phyloP scores from a whole-genome alignment of 2,113 vertebrate genomes.

The Mesocricetus auratus region DNA sequence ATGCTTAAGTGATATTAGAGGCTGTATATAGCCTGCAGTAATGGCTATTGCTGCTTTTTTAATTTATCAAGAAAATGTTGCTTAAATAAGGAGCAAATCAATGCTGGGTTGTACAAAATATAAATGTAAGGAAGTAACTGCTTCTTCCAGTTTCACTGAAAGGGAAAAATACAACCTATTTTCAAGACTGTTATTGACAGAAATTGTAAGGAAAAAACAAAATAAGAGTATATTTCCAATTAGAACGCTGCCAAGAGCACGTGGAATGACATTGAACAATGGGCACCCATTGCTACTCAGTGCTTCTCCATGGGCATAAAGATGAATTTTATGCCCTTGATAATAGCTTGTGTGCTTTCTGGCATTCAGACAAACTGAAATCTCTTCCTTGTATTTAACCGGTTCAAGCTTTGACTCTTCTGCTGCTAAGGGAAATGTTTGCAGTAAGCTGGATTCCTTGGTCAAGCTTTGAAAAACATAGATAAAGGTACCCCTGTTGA shows the following conservation, averaged over 20 bases:
- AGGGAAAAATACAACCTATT: slow-evolving; percentile 68
- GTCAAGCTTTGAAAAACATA: slow-evolving; percentile 77
- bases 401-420: slow-evolving; percentile 76
- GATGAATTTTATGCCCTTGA: slow-evolving; percentile 60
- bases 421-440: slow-evolving; percentile 79
- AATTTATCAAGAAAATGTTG: slow-evolving; percentile 92
- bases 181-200: slow-evolving; percentile 65
- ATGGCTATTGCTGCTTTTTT: slow-evolving; percentile 96
- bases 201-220: slow-evolving; percentile 60
- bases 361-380: slow-evolving; percentile 77
- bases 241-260: neutral
- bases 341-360: slow-evolving; percentile 63
- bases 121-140: slow-evolving; percentile 86
- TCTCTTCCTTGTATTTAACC: slow-evolving; percentile 76
- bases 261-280: slow-evolving; percentile 38
- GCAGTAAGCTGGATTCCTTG: slow-evolving; percentile 78
- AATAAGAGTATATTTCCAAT: neutral
- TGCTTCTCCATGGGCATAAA: slow-evolving; percentile 63
- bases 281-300: slow-evolving; percentile 5
- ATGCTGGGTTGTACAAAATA: slow-evolving; percentile 88
- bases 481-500: slow-evolving; percentile 65
- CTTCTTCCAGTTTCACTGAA: slow-evolving; percentile 71
- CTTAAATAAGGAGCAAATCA: slow-evolving; percentile 92
- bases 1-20: slow-evolving; percentile 95
- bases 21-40: slow-evolving; percentile 92